phyloP scores from a whole-genome alignment of 2,888 invertebrate species.

The Lithophane ornitopus region DNA sequence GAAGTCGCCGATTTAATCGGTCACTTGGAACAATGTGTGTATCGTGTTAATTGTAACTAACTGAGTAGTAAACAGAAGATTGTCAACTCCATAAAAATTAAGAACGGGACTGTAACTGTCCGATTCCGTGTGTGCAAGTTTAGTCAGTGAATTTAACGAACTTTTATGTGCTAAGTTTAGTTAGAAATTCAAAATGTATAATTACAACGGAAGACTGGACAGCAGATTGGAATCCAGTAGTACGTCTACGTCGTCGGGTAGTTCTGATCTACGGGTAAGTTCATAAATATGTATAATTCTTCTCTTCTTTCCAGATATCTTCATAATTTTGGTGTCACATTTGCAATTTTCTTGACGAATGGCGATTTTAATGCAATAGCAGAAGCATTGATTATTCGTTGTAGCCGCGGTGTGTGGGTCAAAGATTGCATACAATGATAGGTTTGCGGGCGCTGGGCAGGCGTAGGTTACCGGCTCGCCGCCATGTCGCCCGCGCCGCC shows the following conservation, averaged over 20 bases:
- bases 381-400: slow-evolving; percentile 59
- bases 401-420: slow-evolving; percentile 62
- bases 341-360: slow-evolving; percentile 36
- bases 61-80: slow-evolving; percentile 67
- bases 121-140: slow-evolving; percentile 13
- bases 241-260: slow-evolving; percentile 85
- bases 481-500: slow-evolving; percentile 31
- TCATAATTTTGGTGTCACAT: not conserved
- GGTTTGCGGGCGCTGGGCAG: slow-evolving; percentile 50
- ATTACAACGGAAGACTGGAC: slow-evolving; percentile 78
- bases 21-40: slow-evolving; percentile 71
- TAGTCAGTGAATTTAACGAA: slow-evolving; percentile 42
- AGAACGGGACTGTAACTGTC: slow-evolving; percentile 21
- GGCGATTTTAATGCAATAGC: slow-evolving; percentile 16
- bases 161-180: slow-evolving; percentile 18
- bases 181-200: slow-evolving; percentile 69
- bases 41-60: slow-evolving; percentile 72
- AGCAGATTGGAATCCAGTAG: slow-evolving; percentile 81
- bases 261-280: slow-evolving; percentile 85
- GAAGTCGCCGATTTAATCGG: slow-evolving; percentile 64
- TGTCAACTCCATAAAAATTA: slow-evolving; percentile 24
- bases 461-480: slow-evolving; percentile 52
- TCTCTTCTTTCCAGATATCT: not conserved
- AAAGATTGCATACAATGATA: slow-evolving; percentile 71
- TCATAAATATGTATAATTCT: not conserved